Evolutionary conservation across 2,113 vertebrate species (phyloP), one percentile per base, ranked within the genome.

Genomic region (Spheniscus mendiculus): DNA sequence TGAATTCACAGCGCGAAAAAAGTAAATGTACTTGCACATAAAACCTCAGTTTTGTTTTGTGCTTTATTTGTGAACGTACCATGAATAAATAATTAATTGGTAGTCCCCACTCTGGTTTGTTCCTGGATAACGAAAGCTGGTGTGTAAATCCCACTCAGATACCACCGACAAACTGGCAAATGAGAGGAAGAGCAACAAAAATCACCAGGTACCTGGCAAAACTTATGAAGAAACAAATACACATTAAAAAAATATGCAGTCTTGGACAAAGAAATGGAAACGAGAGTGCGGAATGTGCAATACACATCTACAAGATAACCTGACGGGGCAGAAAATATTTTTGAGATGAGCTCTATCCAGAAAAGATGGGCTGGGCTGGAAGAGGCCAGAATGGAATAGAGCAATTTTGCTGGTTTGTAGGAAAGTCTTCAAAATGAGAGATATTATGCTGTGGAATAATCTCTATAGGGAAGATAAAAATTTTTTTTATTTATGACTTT

Each of bases 241-340:
- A 42, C 4, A 0, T 34, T 12, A 21, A 18, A 32, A 26, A 83
- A 49, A 47, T 7, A 0, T 0, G 1, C 5, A 12, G 17, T 34
- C 49, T 38, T 19, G 42, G 50, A 6, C 5, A 80, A 50, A 49
- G 58, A 29, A 63, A 40, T 8, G n/a, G 32, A 56, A 70, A 42
- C 7, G 7, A 4, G 69, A 38, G 4, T 1, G 22, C 32, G 36
- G 70, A 30, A 50, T 2, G 40, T 4, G 26, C 1, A 7, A 17
- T 13, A 19, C 8, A 20, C 44, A 21, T 30, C 25, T 26, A 8
- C 20, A 17, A 13, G 15, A 14, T 26, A 44, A 44, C 20, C 50
- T 61, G 69, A 45, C 15, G 27, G 70, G 44, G 56, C 45, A 82
- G 71, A 15, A 66, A 52, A 15, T 20, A 4, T 9, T 58, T 25